phyloP scores from a whole-genome alignment of 2,113 vertebrate genomes.

The Apus apus region DNA sequence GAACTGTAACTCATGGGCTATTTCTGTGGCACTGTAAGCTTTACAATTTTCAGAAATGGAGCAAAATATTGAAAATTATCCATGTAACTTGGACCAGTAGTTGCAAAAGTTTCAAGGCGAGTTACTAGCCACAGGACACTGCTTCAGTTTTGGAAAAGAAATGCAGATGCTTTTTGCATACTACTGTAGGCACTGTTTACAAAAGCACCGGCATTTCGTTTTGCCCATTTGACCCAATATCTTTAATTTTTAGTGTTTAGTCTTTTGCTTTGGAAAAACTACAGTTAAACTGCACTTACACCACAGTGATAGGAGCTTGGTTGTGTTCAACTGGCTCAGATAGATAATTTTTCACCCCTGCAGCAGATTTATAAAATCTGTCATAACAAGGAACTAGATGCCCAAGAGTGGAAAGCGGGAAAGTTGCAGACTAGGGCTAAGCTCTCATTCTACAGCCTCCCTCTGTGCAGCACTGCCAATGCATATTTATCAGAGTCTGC shows the following conservation, averaged over 20 bases:
- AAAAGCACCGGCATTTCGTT: neutral
- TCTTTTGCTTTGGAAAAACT: neutral
- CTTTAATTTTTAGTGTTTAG: neutral
- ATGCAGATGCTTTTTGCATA: neutral
- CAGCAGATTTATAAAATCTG: neutral
- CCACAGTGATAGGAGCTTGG: neutral
- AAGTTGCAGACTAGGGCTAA: conserved; percentile 1
- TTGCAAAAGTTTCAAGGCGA: neutral
- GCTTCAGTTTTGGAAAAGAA: neutral
- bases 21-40: neutral
- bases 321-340: neutral
- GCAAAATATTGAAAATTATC: neutral
- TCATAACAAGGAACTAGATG: neutral
- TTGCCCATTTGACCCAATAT: neutral
- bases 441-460: neutral
- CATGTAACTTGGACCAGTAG: neutral
- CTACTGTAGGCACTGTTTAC: neutral
- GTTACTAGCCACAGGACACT: neutral
- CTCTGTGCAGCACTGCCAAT: neutral
- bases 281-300: neutral
- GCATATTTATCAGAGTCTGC: conserved; percentile 47
- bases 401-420: neutral
- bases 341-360: neutral
- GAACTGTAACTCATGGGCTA: neutral
- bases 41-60: neutral